Base-by-base conservation (phyloP, 2,113 vertebrate species). In the Coturnix japonica region DNA sequence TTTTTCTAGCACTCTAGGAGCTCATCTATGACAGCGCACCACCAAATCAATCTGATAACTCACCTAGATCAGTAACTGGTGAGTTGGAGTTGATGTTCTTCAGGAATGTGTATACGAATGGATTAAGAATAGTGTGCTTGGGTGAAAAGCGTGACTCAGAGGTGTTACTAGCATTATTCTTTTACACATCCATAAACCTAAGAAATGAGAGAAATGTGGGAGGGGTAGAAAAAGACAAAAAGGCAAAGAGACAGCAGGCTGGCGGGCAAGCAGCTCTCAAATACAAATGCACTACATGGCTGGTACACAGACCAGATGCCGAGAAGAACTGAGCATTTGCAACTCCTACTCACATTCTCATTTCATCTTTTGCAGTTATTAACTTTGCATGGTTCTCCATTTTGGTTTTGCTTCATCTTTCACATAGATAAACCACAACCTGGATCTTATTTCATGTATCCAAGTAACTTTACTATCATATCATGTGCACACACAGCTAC, bases 351-450 rank as follows among this genome's bases (percentile, higher is more conserved):
- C 71, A 80, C 26, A 70, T 71, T 74, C 64, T 49, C 33, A 53
- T 93, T 92, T 77, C 86, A 90, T 75, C 59, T 85, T 92, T 80
- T 56, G 67, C 9, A 79, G 60, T 44, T 82, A 84, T 71, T 94
- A 92, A 67, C 43, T 82, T 79, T 7, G 4, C 46, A 21, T 5
- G 51, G 11, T 61, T 67, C 69, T 78, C 74, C 1, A 2, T 91
- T 87, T 93, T 83, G n/a, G 7, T 92, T 95, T 85, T 83, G n/a
- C 39, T 85, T 91, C 75, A 81, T 82, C 69, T 82, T 71, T 66
- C 60, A 61, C 41, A 43, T 19, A 51, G 23, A 18, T 2, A 93
- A 82, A 59, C 79, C 72, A 59, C 65, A 57, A 60, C 59, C 23
- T 71, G 81, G 25, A 81, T 57, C 69, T 92, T 83, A 72, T 72